Evolutionary conservation across 1,140 invertebrate genomes (phyloP), one percentile per base, ranked within the genome.

Genomic region (Drosophila lacteicornis): DNA sequence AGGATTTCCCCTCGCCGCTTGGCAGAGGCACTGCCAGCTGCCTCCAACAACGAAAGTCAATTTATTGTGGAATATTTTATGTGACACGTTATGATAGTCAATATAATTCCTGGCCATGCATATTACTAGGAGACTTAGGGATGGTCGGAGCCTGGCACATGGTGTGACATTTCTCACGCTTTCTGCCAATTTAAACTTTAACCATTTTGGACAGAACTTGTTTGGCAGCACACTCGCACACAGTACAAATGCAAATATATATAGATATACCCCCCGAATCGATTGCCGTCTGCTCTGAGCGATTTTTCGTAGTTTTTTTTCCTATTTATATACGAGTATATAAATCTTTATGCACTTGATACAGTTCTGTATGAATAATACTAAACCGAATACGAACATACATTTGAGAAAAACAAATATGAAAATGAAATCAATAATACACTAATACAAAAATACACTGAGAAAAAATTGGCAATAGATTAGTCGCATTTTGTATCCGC

Each of bases 381-480:
- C 71, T 67, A 77, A 88, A 82, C 75, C 61, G 70, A 81, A 78
- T 67, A 76, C 60, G 65, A 75, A 85, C 58, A 69, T 78, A 76
- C 50, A 71, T 58, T 57, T 46, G 55, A 58, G 40, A 66, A 25
- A 12, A 58, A 66, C 36, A 49, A 36, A 42, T 38, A 67, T 60
- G 55, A 60, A 73, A 38, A 50, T 42, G 40, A 69, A 73, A 45
- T 73, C 69, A 75, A 57, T 61, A 75, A 83, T 58, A 91, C 91
- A 92, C 86, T 91, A 91, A 91, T 91, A 81, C 88, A 87, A 87
- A 77, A 77, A 79, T 81, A 91, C 83, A 88, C 79, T 84, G 91
- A 92, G 91, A 92, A 92, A 92, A 92, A 92, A 92, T 92, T 92
- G 91, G 91, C 91, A 92, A 92, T 92, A 92, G 91, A 91, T 74